Base-by-base conservation (phyloP, 2,797 vertebrate species). In the Arnoldichthys spilopterus region DNA sequence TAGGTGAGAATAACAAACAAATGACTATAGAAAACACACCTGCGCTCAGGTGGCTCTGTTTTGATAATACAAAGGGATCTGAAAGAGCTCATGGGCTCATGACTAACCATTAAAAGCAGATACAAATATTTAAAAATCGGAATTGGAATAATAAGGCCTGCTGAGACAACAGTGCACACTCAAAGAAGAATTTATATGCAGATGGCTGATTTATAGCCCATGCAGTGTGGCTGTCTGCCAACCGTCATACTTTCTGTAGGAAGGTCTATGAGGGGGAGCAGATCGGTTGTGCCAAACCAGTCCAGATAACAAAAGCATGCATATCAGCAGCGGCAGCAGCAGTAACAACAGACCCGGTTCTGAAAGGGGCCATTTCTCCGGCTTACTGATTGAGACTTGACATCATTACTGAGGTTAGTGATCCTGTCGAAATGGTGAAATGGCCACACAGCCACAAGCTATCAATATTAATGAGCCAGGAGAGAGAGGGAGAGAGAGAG, bases 401-500 rank as follows among this genome's bases (percentile, higher is more conserved):
- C 5, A 24, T 43, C 34, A 43, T 18, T 72, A 59, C 37, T 59
- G 53, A 72, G 54, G 53, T 45, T 59, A 43, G 13, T 72, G 54
- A 2, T 40, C 24, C 22, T 67, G 61, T 34, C 18, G 18, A 37
- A 63, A 54, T 54, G 20, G n/a, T 22, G 7, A 54, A 28, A 43
- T 24, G 34, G 63, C 40, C n/a, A n/a, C 5, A 64, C 32, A 64
- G 20, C 34, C 45, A 37, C 56, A 61, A 11, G 11, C 13, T 43
- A 68, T 12, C 37, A 61, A 61, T 56, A 58, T 30, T 82, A 61
- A 77, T 18, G 32, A 43, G 62, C 15, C 40, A 78, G 43, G 32
- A 45, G 28, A 20, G n/a, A 85, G 56, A 69, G 1, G 80, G 1
- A 81, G 43, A 59, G 37, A 34, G 18, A 34, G 43, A 3, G 73